Evolutionary conservation across 2,888 invertebrate genomes (phyloP).

Genomic region (Tillus elongatus): DNA sequence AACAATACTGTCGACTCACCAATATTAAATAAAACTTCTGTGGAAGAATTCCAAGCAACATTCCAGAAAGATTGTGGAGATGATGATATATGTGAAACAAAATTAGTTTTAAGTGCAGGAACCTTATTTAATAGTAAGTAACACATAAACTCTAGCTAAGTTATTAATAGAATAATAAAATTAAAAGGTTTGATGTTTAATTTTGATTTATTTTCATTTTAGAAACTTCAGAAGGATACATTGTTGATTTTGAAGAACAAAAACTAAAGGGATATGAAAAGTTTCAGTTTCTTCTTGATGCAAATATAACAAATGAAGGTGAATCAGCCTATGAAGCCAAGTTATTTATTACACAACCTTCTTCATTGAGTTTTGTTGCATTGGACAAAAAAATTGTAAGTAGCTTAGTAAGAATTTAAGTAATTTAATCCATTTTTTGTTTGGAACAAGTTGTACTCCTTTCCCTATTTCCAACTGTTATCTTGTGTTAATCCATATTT

Average conservation of each 20-base stretch:
- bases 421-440: too few relatives aligned
- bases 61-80: constrained; percentile 88
- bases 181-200: background rate
- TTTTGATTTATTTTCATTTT: constrained; percentile 15
- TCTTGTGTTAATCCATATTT: too few relatives aligned
- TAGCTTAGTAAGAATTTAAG: too few relatives aligned
- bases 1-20: constrained; percentile 69
- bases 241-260: constrained; percentile 23
- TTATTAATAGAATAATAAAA: constrained; percentile 3
- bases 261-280: background rate
- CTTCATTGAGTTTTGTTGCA: constrained; percentile 48
- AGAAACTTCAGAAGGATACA: constrained; percentile 32
- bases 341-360: constrained; percentile 69
- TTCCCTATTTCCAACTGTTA: too few relatives aligned
- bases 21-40: constrained; percentile 79
- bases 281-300: constrained; percentile 45
- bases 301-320: constrained; percentile 65
- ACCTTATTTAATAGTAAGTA: constrained; percentile 40
- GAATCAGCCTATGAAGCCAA: constrained; percentile 88
- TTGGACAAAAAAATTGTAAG: constrained; percentile 41
- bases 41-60: constrained; percentile 69
- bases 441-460: too few relatives aligned
- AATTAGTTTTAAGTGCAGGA: constrained; percentile 58
- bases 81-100: constrained; percentile 80
- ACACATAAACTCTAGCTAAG: too few relatives aligned